These are phyloP conservation scores for Trichogramma dendrolimi DNA, from an alignment of 2,888 invertebrate genomes.

Conservation along the genomic window DNA sequence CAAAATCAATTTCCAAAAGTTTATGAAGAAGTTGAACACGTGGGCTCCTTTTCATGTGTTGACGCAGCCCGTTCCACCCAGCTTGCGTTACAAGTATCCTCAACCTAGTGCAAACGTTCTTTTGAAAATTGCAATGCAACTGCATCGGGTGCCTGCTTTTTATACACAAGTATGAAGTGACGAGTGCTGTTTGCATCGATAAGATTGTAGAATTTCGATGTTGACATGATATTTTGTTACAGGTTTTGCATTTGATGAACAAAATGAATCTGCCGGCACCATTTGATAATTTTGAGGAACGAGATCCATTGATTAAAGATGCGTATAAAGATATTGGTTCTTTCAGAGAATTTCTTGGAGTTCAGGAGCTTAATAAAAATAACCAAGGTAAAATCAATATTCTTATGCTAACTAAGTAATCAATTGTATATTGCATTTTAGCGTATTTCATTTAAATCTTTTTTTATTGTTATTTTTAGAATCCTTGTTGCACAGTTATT, in stretches of 20 bases:
- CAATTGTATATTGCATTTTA: no score
- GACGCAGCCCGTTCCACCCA: conserved; percentile 71
- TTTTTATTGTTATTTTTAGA: no score
- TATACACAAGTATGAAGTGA: conserved; percentile 58
- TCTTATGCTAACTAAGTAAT: no score
- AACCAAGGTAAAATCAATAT: no score
- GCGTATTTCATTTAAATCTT: no score
- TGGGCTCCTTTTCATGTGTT: conserved; percentile 62
- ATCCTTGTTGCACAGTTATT: no score
- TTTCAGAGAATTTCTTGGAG: conserved; percentile 42
- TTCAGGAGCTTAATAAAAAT: background rate
- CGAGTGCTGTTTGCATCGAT: background rate
- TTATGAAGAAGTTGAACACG: conserved; percentile 59
- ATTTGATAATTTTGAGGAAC: conserved; percentile 59
- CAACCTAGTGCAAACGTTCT: conserved; percentile 68
- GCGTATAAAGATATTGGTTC: conserved; percentile 42
- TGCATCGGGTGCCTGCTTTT: conserved; percentile 74
- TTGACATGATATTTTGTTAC: background rate
- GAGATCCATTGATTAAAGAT: conserved; percentile 45
- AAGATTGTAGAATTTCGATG: background rate
- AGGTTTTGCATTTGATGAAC: conserved; percentile 89
- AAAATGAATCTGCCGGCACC: conserved; percentile 87
- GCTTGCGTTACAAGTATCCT: conserved; percentile 78
- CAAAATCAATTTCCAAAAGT: conserved; percentile 45
- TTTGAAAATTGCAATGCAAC: conserved; percentile 71